Evolutionary conservation across 1,140 invertebrate species (phyloP).

Genomic region (Drosophila paulistorum): DNA sequence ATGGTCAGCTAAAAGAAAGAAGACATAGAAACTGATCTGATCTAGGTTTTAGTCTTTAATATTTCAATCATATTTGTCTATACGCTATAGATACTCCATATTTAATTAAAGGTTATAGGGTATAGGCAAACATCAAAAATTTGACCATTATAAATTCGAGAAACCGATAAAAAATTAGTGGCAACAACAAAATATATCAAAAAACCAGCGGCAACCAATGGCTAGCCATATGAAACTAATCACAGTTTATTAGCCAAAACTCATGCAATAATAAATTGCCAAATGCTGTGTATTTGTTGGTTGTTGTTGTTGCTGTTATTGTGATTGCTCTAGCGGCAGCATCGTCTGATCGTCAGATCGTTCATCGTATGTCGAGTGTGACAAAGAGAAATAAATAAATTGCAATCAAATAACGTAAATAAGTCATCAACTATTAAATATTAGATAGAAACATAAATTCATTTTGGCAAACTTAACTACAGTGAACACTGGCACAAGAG

Average conservation of each 20-base stretch:
- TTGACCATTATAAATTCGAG: slow-evolving; percentile 66
- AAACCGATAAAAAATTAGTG: slow-evolving; percentile 69
- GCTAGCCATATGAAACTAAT: slow-evolving; percentile 63
- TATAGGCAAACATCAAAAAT: slow-evolving; percentile 10
- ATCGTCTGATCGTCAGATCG: slow-evolving; percentile 9
- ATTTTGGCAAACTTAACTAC: slow-evolving; percentile 20
- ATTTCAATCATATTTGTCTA: too few species aligned
- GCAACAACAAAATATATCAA: slow-evolving; percentile 33
- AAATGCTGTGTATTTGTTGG: slow-evolving; percentile 20
- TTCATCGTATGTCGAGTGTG: slow-evolving; percentile 30
- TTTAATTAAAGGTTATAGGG: not conserved
- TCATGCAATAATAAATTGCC: slow-evolving; percentile 26
- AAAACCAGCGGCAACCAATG: slow-evolving; percentile 20
- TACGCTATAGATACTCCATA: not conserved
- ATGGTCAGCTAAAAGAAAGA: too few species aligned
- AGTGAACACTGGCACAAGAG: slow-evolving; percentile 6
- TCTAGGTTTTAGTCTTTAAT: too few species aligned
- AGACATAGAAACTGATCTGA: too few species aligned
- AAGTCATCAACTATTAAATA: slow-evolving; percentile 54
- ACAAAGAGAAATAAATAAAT: slow-evolving; percentile 55
- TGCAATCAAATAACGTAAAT: slow-evolving; percentile 59
- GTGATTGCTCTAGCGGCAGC: slow-evolving; percentile 18
- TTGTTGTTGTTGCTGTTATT: slow-evolving; percentile 28
- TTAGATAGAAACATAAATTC: slow-evolving; percentile 9
- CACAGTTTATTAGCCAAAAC: slow-evolving; percentile 62